phyloP scores from a whole-genome alignment of 2,888 invertebrate genomes.

The Clepsis dumicolana region DNA sequence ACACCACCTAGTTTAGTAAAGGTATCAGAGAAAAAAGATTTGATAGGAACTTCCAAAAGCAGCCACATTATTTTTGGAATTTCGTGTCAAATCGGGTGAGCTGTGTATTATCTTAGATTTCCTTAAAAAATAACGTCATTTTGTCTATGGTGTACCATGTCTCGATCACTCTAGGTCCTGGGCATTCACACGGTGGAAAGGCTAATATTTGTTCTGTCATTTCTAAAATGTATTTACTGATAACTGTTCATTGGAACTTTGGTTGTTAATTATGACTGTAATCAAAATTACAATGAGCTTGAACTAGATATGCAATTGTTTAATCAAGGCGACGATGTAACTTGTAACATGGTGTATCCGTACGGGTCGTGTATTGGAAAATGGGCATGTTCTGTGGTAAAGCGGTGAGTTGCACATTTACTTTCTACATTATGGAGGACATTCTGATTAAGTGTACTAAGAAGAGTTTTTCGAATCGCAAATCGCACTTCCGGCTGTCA shows the following conservation, averaged over 20 bases:
- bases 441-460: constrained; percentile 13
- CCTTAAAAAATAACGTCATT: constrained; percentile 66
- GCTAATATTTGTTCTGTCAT: constrained; percentile 82
- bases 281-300: constrained; percentile 48
- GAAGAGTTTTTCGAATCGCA: constrained; percentile 2
- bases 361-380: constrained; percentile 81
- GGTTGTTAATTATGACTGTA: constrained; percentile 43
- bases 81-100: constrained; percentile 59
- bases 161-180: constrained; percentile 73
- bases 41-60: constrained; percentile 30
- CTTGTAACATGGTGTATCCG: constrained; percentile 69
- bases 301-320: constrained; percentile 60
- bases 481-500: constrained; percentile 8
- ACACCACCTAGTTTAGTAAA: constrained; percentile 73
- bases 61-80: constrained; percentile 45
- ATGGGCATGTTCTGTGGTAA: constrained; percentile 70
- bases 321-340: constrained; percentile 67
- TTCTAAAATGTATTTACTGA: constrained; percentile 56
- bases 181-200: constrained; percentile 83
- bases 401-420: constrained; percentile 70
- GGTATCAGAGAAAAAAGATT: constrained; percentile 49
- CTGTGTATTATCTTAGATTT: constrained; percentile 54
- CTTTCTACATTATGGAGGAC: constrained; percentile 47
- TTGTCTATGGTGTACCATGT: constrained; percentile 78
- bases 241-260: constrained; percentile 52